phyloP scores from a whole-genome alignment of 2,797 vertebrate species.

The Megalops cyprinoides region DNA sequence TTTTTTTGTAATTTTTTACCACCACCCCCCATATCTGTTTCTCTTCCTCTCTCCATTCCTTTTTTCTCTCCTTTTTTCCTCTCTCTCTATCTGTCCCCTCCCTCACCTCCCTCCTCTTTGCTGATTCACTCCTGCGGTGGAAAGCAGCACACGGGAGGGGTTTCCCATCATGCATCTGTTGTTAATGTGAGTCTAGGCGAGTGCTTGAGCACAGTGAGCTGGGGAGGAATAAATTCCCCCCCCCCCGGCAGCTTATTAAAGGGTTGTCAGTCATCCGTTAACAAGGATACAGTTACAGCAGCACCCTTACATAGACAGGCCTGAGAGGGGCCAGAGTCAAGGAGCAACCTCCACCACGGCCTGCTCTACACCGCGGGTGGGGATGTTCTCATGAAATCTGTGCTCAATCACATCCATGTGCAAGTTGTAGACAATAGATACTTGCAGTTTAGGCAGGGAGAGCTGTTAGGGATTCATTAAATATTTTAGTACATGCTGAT shows the following conservation, averaged over 20 bases:
- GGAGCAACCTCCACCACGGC: neutral
- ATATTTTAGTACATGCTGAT: too few species aligned
- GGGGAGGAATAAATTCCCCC: neutral
- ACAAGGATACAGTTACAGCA: conserved; percentile 25
- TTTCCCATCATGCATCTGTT: neutral
- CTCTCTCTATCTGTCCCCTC: neutral
- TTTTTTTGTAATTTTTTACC: too few species aligned
- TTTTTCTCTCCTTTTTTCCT: neutral
- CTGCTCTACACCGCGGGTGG: too few species aligned
- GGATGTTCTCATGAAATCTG: neutral
- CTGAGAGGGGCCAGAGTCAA: too few species aligned
- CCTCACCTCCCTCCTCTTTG: neutral
- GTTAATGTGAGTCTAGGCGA: neutral
- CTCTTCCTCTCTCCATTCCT: neutral
- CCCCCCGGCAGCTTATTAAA: conserved; percentile 10
- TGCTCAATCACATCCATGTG: conserved; percentile 3
- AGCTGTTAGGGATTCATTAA: too few species aligned
- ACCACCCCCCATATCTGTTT: neutral
- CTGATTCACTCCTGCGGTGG: neutral
- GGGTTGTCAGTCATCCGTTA: conserved; percentile 20
- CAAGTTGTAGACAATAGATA: too few species aligned
- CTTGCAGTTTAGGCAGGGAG: too few species aligned
- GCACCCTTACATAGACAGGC: conserved; percentile 1
- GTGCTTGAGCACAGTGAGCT: neutral
- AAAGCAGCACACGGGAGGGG: neutral